phyloP scores from a whole-genome alignment of 2,113 vertebrate species.

The Kryptolebias marmoratus region DNA sequence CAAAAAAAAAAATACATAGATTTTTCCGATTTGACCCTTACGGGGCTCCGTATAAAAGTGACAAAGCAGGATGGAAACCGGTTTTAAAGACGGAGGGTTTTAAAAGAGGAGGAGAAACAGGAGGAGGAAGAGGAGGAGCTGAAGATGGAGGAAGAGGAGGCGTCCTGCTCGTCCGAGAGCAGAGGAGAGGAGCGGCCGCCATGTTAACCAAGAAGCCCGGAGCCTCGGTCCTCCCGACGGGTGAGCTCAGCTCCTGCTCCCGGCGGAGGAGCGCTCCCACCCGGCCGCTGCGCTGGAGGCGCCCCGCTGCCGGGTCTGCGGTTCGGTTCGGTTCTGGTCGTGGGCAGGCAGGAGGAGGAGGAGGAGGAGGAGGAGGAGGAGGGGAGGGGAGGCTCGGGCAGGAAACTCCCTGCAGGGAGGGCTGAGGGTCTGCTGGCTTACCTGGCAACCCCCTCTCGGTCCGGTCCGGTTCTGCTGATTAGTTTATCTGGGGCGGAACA shows the following conservation, averaged over 20 bases:
- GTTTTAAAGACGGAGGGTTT: not conserved
- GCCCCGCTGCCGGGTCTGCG: not conserved
- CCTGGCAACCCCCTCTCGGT: not conserved
- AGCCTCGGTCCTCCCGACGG: slow-evolving; percentile 85
- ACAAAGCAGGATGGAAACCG: too few species aligned
- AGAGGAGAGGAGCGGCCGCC: slow-evolving; percentile 88
- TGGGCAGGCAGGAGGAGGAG: too few species aligned
- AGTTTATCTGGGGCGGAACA: not conserved
- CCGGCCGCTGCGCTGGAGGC: slow-evolving; percentile 11
- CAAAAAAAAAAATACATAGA: too few species aligned
- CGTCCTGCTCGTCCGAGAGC: slow-evolving; percentile 63
- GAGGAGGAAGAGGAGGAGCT: slow-evolving; percentile 76
- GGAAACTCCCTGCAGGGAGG: not conserved
- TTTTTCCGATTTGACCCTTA: too few species aligned
- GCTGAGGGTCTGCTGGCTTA: slow-evolving; percentile 15
- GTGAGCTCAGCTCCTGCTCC: slow-evolving; percentile 78
- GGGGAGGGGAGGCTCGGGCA: not conserved
- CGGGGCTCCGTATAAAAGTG: too few species aligned
- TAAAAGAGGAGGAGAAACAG: not conserved
- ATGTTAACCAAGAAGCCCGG: slow-evolving; percentile 97
- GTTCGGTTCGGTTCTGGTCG: not conserved
- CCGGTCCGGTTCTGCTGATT: not conserved
- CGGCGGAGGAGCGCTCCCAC: slow-evolving; percentile 20
- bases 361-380: not conserved
- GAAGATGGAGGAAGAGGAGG: slow-evolving; percentile 78